Percentiles rank a stretch among this genome's conserved stretches.
Evolutionary conservation across 1,140 invertebrate species (phyloP).

Genomic region (Drosophila grimshawi): DNA sequence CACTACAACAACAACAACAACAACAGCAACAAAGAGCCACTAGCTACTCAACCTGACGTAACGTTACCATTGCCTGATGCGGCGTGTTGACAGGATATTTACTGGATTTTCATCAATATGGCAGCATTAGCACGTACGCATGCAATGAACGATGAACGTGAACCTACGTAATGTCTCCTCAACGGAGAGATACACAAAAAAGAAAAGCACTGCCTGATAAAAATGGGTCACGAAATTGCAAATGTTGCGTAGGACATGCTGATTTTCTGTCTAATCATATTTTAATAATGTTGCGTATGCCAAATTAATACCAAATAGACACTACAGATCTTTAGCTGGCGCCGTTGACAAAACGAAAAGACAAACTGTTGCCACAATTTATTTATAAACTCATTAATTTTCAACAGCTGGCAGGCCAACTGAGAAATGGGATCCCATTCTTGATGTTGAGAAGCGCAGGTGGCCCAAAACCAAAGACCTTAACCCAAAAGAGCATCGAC

Average conservation of each 20-base stretch:
- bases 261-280: constrained; percentile 55
- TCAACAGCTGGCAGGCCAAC: constrained; percentile 4
- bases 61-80: constrained; percentile 36
- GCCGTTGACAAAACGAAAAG: constrained; percentile 23
- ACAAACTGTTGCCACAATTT: constrained; percentile 52
- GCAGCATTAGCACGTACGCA: constrained; percentile 74
- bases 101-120: constrained; percentile 82
- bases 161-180: constrained; percentile 56
- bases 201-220: constrained; percentile 17
- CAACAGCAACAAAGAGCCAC: not conserved
- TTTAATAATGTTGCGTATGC: constrained; percentile 41
- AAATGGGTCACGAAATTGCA: constrained; percentile 25
- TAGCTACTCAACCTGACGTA: constrained; percentile 14
- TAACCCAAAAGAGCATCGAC: constrained; percentile 10
- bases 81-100: constrained; percentile 78
- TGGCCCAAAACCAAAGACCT: not conserved
- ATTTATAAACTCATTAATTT: constrained; percentile 61
- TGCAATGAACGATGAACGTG: constrained; percentile 62
- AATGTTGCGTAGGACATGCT: constrained; percentile 26
- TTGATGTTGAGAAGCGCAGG: not conserved
- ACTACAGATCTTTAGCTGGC: constrained; percentile 23
- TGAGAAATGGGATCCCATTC: constrained; percentile 4
- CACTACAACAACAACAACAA: constrained; percentile 12
- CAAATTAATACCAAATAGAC: constrained; percentile 45
- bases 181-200: not conserved